phyloP scores from a whole-genome alignment of 2,113 vertebrate genomes.

The Lophotis ruficrista region DNA sequence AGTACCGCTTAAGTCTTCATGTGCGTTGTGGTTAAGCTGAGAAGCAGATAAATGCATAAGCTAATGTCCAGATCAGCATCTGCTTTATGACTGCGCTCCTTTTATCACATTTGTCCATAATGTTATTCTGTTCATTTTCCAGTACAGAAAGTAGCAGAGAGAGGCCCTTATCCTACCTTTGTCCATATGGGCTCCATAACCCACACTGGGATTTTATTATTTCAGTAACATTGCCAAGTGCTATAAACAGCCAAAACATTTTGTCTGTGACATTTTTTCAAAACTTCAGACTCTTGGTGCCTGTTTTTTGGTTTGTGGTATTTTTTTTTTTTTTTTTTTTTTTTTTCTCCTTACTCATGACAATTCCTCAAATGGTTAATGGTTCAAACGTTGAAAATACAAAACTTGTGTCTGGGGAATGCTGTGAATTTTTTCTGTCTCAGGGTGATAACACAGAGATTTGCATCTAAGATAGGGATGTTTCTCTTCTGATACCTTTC shows the following conservation, averaged over 20 bases:
- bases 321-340: not conserved
- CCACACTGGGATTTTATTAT: not conserved
- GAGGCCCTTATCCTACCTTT: not conserved
- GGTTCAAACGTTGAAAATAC: not conserved
- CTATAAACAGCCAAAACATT: not conserved
- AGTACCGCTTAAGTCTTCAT: not conserved
- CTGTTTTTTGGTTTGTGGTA: not conserved
- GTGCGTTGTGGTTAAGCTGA: not conserved
- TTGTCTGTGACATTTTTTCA: not conserved
- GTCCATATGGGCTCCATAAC: not conserved
- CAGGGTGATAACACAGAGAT: not conserved
- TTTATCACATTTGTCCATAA: not conserved
- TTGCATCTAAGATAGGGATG: not conserved
- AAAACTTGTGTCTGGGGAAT: not conserved
- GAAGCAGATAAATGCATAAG: not conserved
- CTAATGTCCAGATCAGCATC: not conserved
- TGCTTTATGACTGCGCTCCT: not conserved
- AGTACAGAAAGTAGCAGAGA: not conserved
- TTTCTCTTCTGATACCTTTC: not conserved
- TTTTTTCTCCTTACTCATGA: not conserved
- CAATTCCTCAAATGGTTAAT: not conserved
- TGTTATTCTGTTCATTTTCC: not conserved
- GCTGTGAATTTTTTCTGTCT: not conserved
- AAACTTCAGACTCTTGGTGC: not conserved
- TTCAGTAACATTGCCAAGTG: not conserved